phyloP scores from a whole-genome alignment of 92 coral and sea anemone genomes.

The Palythoa grandiflora region DNA sequence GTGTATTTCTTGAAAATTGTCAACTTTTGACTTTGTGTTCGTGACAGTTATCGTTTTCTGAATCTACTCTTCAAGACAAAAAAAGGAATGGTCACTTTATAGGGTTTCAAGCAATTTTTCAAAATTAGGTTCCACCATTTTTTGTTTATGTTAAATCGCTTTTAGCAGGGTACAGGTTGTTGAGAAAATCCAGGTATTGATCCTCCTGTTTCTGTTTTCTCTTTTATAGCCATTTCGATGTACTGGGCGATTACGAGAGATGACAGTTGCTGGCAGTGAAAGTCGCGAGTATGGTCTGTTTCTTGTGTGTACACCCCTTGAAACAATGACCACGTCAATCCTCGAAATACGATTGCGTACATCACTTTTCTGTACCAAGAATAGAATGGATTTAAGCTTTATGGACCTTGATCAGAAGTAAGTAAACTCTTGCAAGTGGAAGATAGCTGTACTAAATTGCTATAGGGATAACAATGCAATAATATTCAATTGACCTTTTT shows the following conservation, averaged over 20 bases:
- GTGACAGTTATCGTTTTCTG: no score
- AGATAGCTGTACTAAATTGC: not conserved
- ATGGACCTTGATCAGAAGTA: constrained; percentile 99
- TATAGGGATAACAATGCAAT: not conserved
- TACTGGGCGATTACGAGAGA: constrained; percentile 94
- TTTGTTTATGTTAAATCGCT: not conserved
- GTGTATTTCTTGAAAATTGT: no score
- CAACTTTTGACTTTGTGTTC: no score
- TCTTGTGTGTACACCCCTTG: constrained; percentile 95
- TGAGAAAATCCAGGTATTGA: not conserved
- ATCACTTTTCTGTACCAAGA: constrained; percentile 95
- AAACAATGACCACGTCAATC: constrained; percentile 88
- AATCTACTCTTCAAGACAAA: no score
- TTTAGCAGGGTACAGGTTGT: not conserved
- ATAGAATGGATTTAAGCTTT: constrained; percentile 95
- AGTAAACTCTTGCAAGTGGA: constrained; percentile 16
- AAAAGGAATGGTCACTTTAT: no score
- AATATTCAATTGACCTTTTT: not conserved
- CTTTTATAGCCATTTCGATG: constrained; percentile 93
- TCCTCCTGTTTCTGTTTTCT: not conserved
- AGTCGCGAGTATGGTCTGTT: constrained; percentile 85
- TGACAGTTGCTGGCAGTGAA: constrained; percentile 89
- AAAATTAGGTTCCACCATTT: no score
- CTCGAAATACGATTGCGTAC: constrained; percentile 93
- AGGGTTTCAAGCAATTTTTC: no score